These are phyloP conservation scores for Lichenostomus cassidix DNA, from an alignment of 2,113 vertebrate genomes.

Conservation along the genomic window DNA sequence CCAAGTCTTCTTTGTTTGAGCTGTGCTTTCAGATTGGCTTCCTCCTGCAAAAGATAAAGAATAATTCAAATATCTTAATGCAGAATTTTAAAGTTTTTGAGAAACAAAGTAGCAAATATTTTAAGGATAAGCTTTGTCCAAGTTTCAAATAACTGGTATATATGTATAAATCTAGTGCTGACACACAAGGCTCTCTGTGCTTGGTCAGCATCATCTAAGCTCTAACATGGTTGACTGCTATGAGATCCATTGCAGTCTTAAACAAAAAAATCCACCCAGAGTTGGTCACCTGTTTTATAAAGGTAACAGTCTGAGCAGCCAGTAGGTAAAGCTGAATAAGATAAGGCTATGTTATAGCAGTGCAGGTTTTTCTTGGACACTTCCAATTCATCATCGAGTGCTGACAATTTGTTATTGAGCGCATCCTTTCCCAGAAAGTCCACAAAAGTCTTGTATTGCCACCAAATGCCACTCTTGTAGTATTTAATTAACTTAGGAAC, in stretches of 20 bases:
- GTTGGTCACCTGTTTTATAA: not conserved
- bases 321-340: not conserved
- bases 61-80: not conserved
- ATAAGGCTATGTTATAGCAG: accelerated
- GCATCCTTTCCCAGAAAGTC: not conserved
- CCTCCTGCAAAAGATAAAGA: not conserved
- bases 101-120: not conserved
- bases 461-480: not conserved
- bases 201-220: not conserved
- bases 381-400: accelerated
- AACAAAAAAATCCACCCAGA: not conserved
- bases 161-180: not conserved
- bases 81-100: not conserved
- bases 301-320: not conserved
- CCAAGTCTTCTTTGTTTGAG: not conserved
- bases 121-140: not conserved
- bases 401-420: not conserved
- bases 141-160: not conserved
- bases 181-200: not conserved
- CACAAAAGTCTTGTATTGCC: not conserved
- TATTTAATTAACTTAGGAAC: not conserved
- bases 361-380: not conserved
- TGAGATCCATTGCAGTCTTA: not conserved
- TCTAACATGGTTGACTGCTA: not conserved
- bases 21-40: not conserved